A percentile compares a stretch with the other conserved stretches of the same genome.
Evolutionary conservation across 2,797 vertebrate species (phyloP).

Genomic region (Poliocrania exsul): DNA sequence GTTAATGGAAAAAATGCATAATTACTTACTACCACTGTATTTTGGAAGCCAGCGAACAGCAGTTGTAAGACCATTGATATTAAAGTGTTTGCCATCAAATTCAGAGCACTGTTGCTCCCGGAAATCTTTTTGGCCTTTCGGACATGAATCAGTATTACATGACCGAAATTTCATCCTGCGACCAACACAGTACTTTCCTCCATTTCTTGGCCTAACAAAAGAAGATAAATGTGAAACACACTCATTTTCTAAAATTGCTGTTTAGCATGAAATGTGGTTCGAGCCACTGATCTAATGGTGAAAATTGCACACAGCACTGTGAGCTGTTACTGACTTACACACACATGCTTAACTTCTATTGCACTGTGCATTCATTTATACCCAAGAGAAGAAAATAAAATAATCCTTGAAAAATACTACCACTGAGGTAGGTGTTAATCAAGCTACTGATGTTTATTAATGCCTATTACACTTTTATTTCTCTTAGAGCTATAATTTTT

Average conservation of each 20-base stretch:
- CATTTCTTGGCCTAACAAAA: slow-evolving; percentile 88
- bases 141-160: slow-evolving; percentile 94
- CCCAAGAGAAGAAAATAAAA: not conserved
- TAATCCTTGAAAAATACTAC: not conserved
- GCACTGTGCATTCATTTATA: not conserved
- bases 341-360: not conserved
- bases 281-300: not conserved
- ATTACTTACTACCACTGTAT: slow-evolving; percentile 95
- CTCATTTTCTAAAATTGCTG: not conserved
- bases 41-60: slow-evolving; percentile 95
- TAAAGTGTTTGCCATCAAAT: slow-evolving; percentile 95
- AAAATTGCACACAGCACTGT: not conserved
- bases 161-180: slow-evolving; percentile 98
- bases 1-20: not conserved
- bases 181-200: slow-evolving; percentile 94
- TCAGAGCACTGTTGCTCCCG: slow-evolving; percentile 94
- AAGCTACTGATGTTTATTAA: not conserved
- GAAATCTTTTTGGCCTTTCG: slow-evolving; percentile 89
- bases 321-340: not conserved
- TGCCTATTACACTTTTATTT: not conserved
- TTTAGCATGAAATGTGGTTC: not conserved
- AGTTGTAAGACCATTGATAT: slow-evolving; percentile 93
- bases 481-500: not conserved
- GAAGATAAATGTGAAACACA: slow-evolving; percentile 35
- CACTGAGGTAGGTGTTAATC: not conserved